phyloP scores from a whole-genome alignment of 2,797 vertebrate species.

The Harpagifer antarcticus region DNA sequence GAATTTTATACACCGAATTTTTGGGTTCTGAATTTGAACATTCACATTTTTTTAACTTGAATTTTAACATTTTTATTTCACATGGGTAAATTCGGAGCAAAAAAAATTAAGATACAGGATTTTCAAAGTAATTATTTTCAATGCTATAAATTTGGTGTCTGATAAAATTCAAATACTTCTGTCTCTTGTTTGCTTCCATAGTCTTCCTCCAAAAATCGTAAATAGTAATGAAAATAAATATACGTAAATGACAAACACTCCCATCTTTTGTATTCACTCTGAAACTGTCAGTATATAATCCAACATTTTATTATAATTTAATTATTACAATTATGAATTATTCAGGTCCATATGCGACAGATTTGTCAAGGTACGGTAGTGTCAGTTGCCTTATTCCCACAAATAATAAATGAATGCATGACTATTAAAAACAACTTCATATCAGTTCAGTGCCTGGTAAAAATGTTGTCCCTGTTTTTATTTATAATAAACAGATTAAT shows the following conservation, averaged over 20 bases:
- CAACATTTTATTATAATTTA: too few relatives aligned
- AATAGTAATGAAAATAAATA: too few relatives aligned
- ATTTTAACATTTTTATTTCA: too few relatives aligned
- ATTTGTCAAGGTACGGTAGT: not conserved
- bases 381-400: not conserved
- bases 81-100: too few relatives aligned
- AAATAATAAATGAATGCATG: constrained; percentile 2
- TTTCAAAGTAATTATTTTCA: too few relatives aligned
- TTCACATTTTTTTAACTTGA: too few relatives aligned
- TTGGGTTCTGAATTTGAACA: too few relatives aligned
- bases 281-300: not conserved
- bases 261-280: not conserved
- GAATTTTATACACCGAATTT: too few relatives aligned
- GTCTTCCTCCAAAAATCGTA: not conserved
- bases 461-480: not conserved
- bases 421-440: not conserved
- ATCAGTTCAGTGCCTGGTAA: not conserved
- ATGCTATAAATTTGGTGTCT: too few relatives aligned
- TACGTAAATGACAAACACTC: not conserved
- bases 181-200: too few relatives aligned
- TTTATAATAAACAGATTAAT: not conserved
- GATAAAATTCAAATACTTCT: too few relatives aligned
- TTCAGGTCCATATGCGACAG: not conserved
- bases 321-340: not conserved
- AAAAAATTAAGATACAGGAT: too few relatives aligned